phyloP scores from a whole-genome alignment of 2,113 vertebrate genomes.

The Raja brachyura region DNA sequence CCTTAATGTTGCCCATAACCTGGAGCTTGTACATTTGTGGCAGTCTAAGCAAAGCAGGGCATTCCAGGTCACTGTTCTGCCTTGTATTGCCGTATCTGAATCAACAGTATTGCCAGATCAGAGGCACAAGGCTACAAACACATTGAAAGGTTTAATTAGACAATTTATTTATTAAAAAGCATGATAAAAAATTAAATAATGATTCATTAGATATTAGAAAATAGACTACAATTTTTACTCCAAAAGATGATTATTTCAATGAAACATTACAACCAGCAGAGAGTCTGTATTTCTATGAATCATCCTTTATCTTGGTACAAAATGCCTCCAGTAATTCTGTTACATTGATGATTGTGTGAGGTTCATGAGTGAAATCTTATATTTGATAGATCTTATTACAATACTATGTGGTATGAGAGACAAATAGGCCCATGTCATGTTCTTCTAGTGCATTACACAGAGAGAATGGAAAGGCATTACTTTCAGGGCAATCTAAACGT shows the following conservation, averaged over 20 bases:
- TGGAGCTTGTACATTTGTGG: not conserved
- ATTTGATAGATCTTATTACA: not conserved
- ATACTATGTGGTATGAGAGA: not conserved
- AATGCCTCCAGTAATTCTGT: not conserved
- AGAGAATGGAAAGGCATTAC: slow-evolving; percentile 25
- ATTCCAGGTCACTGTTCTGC: not conserved
- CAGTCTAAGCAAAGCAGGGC: not conserved
- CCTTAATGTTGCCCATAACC: not conserved
- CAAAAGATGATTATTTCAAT: not conserved
- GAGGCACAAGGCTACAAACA: not conserved
- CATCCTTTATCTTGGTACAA: not conserved
- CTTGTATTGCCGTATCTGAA: not conserved
- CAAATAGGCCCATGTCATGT: not conserved
- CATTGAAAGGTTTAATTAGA: not conserved
- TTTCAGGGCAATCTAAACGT: not conserved
- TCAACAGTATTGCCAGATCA: not conserved
- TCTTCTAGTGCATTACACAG: not conserved
- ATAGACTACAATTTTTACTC: not conserved
- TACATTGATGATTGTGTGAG: not conserved
- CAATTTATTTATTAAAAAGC: not conserved
- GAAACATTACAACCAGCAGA: not conserved
- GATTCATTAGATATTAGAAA: not conserved
- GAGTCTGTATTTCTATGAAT: not conserved
- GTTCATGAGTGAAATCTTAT: not conserved
- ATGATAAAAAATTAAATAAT: not conserved